Evolutionary conservation across 1,140 invertebrate species (phyloP).

Genomic region (Drosophila mojavensis): DNA sequence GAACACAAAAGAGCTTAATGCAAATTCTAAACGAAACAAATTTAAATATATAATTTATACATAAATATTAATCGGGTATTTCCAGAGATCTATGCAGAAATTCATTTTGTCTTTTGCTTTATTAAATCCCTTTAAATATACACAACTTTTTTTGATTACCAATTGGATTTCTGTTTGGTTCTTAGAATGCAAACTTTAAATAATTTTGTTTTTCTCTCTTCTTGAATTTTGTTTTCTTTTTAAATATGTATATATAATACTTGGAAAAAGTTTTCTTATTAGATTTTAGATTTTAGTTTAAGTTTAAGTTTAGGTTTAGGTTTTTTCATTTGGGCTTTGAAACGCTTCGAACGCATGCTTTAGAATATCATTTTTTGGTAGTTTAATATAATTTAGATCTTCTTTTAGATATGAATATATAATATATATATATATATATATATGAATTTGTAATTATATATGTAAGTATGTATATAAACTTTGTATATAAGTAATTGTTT

Average conservation of each 20-base stretch:
- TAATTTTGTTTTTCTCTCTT: conserved; percentile 12
- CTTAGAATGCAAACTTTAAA: conserved; percentile 70
- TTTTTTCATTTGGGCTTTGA: conserved; percentile 53
- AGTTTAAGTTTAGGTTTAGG: conserved; percentile 55
- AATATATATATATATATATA: conserved; percentile 45
- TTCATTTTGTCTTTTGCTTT: conserved; percentile 50
- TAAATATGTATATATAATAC: conserved; percentile 65
- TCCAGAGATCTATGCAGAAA: neutral
- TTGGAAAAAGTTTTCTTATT: conserved; percentile 65
- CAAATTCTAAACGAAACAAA: conserved; percentile 11
- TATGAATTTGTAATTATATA: conserved; percentile 23
- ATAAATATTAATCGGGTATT: conserved; percentile 31
- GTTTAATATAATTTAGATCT: conserved; percentile 27
- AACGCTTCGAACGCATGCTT: conserved; percentile 79
- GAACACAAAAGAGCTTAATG: neutral
- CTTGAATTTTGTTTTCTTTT: neutral
- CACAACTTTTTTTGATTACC: conserved; percentile 81
- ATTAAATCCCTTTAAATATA: conserved; percentile 82
- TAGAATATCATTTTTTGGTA: conserved; percentile 67
- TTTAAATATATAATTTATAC: conserved; percentile 18
- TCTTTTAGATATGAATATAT: conserved; percentile 48
- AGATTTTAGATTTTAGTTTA: conserved; percentile 38
- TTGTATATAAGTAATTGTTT: conserved; percentile 58
- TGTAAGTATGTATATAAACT: conserved; percentile 67
- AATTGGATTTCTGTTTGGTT: conserved; percentile 67